phyloP scores from a whole-genome alignment of 2,113 vertebrate species.

The Echinops telfairi region DNA sequence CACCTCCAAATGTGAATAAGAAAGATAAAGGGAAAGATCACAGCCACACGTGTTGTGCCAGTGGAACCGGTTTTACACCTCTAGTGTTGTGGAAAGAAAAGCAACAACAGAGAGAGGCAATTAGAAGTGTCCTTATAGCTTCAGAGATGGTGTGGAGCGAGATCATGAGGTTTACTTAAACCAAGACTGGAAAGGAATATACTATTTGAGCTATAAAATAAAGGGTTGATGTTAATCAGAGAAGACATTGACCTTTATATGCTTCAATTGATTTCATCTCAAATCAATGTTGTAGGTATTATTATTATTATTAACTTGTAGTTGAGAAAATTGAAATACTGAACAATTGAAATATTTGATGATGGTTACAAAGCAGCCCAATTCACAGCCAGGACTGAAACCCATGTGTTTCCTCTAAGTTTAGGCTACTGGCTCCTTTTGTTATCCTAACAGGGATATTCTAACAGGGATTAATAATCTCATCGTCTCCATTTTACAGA shows the following conservation, averaged over 20 bases:
- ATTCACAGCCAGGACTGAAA: conserved; percentile 23
- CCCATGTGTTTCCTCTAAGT: neutral
- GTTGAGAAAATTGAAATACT: conserved; percentile 44
- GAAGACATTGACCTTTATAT: neutral
- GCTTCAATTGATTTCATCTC: no score
- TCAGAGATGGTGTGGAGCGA: neutral
- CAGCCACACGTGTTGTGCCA: conserved; percentile 56
- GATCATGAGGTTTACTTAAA: neutral
- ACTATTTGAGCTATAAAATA: neutral
- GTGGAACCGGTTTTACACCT: conserved; percentile 51
- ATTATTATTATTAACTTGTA: conserved; percentile 8
- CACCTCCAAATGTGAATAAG: conserved; percentile 61
- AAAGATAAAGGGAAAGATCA: conserved; percentile 62
- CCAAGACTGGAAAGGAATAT: conserved; percentile 9
- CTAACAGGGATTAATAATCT: neutral
- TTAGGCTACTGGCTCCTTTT: neutral
- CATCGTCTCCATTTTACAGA: conserved; percentile 24
- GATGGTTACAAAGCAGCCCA: conserved; percentile 25
- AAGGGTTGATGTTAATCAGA: conserved; percentile 21
- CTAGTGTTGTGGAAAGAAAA: conserved; percentile 60
- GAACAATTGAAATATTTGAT: conserved; percentile 33
- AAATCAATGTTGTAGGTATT: neutral
- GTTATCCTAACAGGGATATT: neutral
- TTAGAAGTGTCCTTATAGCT: neutral
- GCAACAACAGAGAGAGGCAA: conserved; percentile 44